phyloP scores from a whole-genome alignment of 2,888 invertebrate genomes.

The Ypsolopha sequella region DNA sequence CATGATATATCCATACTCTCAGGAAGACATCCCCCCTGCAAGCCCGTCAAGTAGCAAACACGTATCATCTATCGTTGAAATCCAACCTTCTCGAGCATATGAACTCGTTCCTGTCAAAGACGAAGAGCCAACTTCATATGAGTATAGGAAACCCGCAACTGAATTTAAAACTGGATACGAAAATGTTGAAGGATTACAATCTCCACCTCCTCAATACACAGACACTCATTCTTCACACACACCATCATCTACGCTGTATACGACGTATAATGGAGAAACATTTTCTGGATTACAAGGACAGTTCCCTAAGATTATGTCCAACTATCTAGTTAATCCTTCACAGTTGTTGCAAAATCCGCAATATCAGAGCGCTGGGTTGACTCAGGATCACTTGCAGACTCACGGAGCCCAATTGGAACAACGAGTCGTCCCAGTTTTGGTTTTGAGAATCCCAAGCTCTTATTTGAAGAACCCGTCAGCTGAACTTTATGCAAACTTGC shows the following conservation, averaged over 20 bases:
- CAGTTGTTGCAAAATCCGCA: conserved; percentile 55
- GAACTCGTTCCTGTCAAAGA: conserved; percentile 51
- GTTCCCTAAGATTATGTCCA: conserved; percentile 58
- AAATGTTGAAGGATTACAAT: conserved; percentile 25
- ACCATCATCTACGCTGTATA: conserved; percentile 46
- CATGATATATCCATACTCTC: conserved; percentile 78
- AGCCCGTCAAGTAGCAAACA: conserved; percentile 5
- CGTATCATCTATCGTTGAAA: conserved; percentile 46
- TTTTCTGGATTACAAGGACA: conserved; percentile 54
- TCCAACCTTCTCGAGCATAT: conserved; percentile 71
- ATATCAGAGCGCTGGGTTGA: conserved; percentile 62
- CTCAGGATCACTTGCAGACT: conserved; percentile 52
- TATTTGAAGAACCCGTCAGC: conserved; percentile 64
- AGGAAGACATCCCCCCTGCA: conserved; percentile 70
- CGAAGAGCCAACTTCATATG: conserved; percentile 33
- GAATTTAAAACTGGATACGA: conserved; percentile 35
- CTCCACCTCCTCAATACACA: conserved; percentile 26
- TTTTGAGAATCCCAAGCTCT: conserved; percentile 69
- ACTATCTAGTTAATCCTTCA: conserved; percentile 55
- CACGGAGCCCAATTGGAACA: conserved; percentile 42
- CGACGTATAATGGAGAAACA: conserved; percentile 58
- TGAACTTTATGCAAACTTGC: conserved; percentile 67
- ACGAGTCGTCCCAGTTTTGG: conserved; percentile 69
- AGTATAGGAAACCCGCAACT: conserved; percentile 37
- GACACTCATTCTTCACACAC: conserved; percentile 5